phyloP scores from a whole-genome alignment of 37 sponge, comb jelly and placozoan genomes.

The Chondrosia reniformis region DNA sequence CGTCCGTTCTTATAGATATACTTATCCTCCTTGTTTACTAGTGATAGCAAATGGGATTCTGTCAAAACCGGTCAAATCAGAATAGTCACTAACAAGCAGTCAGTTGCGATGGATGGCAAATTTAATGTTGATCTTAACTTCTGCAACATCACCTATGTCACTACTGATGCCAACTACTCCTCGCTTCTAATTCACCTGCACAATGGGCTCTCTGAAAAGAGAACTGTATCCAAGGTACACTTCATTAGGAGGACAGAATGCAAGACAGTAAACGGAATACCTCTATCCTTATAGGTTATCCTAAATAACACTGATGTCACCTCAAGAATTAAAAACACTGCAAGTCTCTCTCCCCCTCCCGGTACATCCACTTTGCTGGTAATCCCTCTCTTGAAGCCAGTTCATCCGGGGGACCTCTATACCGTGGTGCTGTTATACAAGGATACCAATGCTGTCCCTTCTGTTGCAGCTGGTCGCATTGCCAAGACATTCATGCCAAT shows the following conservation, averaged over 20 bases:
- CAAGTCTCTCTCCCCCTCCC: slow-evolving; percentile 37
- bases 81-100: slow-evolving; percentile 20
- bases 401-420: slow-evolving; percentile 31
- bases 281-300: slow-evolving; percentile 37
- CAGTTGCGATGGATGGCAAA: slow-evolving; percentile 19
- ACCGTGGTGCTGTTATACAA: slow-evolving; percentile 49
- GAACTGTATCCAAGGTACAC: background rate
- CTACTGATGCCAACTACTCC: slow-evolving; percentile 29
- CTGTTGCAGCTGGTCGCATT: slow-evolving; percentile 43
- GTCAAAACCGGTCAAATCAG: slow-evolving; percentile 16
- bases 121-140: slow-evolving; percentile 24
- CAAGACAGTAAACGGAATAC: no score
- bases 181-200: slow-evolving; percentile 46
- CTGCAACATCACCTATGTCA: slow-evolving; percentile 59
- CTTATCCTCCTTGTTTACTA: slow-evolving; percentile 1
- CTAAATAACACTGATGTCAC: slow-evolving; percentile 48
- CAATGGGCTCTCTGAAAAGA: slow-evolving; percentile 28
- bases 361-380: slow-evolving; percentile 31
- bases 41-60: slow-evolving; percentile 34
- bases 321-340: slow-evolving; percentile 25
- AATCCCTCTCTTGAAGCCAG: slow-evolving; percentile 22
- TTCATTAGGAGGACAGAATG: background rate
- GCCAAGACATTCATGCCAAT: slow-evolving; percentile 52
- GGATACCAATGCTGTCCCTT: slow-evolving; percentile 18
- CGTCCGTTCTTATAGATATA: background rate